Percentiles rank a stretch among this genome's conserved stretches.
Evolutionary conservation across 2,888 invertebrate genomes (phyloP).

Genomic region (Carabus problematicus): DNA sequence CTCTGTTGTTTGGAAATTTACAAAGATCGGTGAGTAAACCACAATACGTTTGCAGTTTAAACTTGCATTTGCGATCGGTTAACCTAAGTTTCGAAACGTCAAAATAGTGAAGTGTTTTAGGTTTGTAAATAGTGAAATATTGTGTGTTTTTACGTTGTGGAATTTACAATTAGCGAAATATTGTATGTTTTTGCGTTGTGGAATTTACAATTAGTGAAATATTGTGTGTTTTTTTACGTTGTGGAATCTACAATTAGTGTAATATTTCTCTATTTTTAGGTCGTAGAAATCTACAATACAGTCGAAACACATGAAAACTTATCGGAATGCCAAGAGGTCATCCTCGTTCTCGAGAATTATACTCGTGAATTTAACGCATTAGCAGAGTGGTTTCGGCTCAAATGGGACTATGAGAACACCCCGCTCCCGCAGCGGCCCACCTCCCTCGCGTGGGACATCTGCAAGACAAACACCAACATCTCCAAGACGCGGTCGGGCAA

Average conservation of each 20-base stretch:
- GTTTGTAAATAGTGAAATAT: no score
- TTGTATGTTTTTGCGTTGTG: no score
- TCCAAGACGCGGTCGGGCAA: slow-evolving; percentile 58
- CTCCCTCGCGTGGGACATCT: slow-evolving; percentile 94
- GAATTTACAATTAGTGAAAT: no score
- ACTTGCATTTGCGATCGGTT: no score
- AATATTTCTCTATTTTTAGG: slow-evolving; percentile 55
- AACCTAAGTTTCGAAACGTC: neutral
- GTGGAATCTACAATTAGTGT: slow-evolving; percentile 21
- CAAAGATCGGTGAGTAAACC: slow-evolving; percentile 78
- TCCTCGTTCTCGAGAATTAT: slow-evolving; percentile 92
- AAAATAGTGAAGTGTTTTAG: no score
- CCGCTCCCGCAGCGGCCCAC: slow-evolving; percentile 84
- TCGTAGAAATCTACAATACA: slow-evolving; percentile 94
- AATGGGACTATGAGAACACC: slow-evolving; percentile 93
- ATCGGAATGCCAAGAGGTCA: slow-evolving; percentile 94
- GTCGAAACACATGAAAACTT: slow-evolving; percentile 94
- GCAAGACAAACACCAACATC: slow-evolving; percentile 74
- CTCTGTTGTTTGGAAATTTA: slow-evolving; percentile 91
- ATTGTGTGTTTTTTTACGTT: no score
- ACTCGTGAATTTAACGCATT: slow-evolving; percentile 92
- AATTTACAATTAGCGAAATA: no score
- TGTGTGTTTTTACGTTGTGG: no score
- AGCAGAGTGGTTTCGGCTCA: slow-evolving; percentile 91
- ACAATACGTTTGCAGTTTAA: no score